Conservation (phyloP, 2,113 vertebrate species). For the Cyanistes caeruleus region DNA sequence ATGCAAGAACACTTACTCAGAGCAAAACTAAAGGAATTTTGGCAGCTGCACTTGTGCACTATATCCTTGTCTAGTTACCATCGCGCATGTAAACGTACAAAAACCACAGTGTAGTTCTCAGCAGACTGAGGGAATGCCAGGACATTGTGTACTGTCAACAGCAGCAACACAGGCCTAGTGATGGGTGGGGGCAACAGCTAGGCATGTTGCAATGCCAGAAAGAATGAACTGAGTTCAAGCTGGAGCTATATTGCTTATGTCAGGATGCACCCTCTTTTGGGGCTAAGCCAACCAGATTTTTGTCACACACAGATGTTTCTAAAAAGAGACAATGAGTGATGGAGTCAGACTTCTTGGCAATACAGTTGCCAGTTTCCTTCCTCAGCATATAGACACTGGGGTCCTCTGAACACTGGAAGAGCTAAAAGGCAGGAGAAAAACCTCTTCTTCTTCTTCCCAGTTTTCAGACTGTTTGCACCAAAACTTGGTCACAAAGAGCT, state of each 20-base stretch:
- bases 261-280: neutral
- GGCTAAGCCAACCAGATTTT: neutral
- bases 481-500: neutral
- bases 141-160: neutral
- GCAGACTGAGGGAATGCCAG: neutral
- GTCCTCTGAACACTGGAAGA: neutral
- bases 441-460: neutral
- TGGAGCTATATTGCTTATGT: neutral
- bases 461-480: neutral
- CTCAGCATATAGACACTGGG: neutral
- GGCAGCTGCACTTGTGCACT: neutral
- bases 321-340: neutral
- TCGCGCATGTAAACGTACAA: rapidly evolving
- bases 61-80: neutral
- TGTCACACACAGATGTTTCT: neutral
- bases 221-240: neutral
- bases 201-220: neutral
- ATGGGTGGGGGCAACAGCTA: neutral
- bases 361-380: neutral
- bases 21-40: neutral
- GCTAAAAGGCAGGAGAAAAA: neutral
- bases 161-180: neutral
- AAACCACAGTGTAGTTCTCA: neutral
- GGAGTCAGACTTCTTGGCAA: neutral
- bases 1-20: neutral